These are phyloP conservation scores for Aldabrachelys gigantea DNA, from an alignment of 2,113 vertebrate genomes.

Conservation along the genomic window DNA sequence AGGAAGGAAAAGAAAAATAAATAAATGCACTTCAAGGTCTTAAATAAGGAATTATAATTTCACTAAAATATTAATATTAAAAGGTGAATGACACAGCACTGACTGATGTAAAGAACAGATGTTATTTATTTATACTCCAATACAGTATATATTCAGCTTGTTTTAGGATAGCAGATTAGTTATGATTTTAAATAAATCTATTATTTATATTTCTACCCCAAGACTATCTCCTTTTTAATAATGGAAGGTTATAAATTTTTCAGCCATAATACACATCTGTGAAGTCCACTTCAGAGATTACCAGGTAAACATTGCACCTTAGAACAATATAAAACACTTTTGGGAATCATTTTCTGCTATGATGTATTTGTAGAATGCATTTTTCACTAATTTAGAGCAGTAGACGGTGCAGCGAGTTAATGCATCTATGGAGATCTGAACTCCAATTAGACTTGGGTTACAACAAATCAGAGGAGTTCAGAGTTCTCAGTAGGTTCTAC, in stretches of 20 bases:
- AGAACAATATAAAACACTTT: background rate
- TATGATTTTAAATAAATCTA: background rate
- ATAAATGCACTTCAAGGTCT: background rate
- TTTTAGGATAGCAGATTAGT: background rate
- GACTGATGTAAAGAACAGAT: background rate
- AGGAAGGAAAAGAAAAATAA: background rate
- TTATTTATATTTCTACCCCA: background rate
- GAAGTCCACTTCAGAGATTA: background rate
- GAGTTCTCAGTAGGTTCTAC: background rate
- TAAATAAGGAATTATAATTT: background rate
- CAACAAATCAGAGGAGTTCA: background rate
- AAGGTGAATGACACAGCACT: background rate
- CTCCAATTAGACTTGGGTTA: background rate
- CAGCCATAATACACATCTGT: background rate
- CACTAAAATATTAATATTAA: background rate
- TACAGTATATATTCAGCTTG: background rate
- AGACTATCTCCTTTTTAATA: background rate
- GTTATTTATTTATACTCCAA: background rate
- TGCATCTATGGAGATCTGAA: background rate
- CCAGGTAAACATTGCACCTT: background rate
- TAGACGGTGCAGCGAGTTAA: rapidly evolving
- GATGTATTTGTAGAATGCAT: background rate
- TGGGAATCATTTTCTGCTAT: background rate
- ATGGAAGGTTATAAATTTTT: background rate
- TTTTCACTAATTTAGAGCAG: background rate